Evolutionary conservation across 1,140 invertebrate species (phyloP), one percentile per base, ranked within the genome.

Genomic region (Atta texana): DNA sequence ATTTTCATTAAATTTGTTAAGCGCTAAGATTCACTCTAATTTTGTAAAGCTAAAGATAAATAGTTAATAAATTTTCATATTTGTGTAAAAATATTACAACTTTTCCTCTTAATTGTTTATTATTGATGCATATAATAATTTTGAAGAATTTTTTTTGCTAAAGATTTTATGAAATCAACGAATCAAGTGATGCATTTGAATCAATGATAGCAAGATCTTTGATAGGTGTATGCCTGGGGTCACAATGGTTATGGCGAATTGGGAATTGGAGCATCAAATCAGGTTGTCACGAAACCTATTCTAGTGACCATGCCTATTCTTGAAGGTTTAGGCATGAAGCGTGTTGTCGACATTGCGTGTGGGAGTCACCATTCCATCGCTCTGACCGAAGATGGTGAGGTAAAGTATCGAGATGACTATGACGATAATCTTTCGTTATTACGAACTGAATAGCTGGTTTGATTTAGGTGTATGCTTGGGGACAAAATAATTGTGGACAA

Each of bases 401-500:
- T 97, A 87, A 87, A 51, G 55, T 2, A 14, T 44, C 34, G 44
- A 31, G 7, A 34, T 2, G 21, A n/a, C 1, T 44, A 31, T 7
- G 12, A 7, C 1, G 8, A 1, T 24, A 18, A 55, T 75, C 14
- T 10, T 21, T 3, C 12, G 12, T 68, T 16, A 0, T 82, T n/a
- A 55, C 18, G 8, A 64, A 10, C 59, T 34, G 10, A 44, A 76
- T n/a, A 8, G 39, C 4, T 24, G 3, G 3, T 44, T 18, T 55
- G n/a, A 77, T 28, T 18, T 84, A 97, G 96, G 95, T 97, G 31
- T 97, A 95, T 93, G 96, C 96, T 31, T 97, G 97, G 97, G 97
- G 97, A 68, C 96, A 97, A 93, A 97, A 97, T 91, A 97, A 96
- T 88, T 96, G 95, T 93, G 96, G 97, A 31, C 97, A 97, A 95